phyloP scores from a whole-genome alignment of 2,113 vertebrate genomes.

The Cebidichthys violaceus region DNA sequence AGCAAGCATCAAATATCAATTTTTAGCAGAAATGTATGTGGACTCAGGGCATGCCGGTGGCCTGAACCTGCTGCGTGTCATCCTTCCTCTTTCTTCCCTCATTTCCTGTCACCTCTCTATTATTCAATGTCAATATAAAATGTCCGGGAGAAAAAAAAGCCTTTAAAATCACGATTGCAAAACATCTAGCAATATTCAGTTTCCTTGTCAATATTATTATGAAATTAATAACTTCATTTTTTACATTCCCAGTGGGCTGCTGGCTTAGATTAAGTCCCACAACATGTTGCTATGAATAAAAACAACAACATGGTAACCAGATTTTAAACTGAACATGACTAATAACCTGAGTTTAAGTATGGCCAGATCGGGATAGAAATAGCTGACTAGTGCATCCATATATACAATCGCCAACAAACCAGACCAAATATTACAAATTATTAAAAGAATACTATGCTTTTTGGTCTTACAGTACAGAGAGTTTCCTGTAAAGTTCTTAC shows the following conservation, averaged over 20 bases:
- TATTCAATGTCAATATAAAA: neutral
- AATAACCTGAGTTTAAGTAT: neutral
- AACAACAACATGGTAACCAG: too few species aligned
- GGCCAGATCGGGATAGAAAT: neutral
- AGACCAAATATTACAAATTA: neutral
- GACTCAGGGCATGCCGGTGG: neutral
- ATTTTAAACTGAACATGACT: neutral
- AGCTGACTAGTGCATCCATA: neutral
- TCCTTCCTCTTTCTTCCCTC: neutral
- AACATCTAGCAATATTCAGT: neutral
- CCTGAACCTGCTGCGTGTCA: constrained; percentile 26
- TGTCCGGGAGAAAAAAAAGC: neutral
- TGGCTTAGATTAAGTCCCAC: neutral
- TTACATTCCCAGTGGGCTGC: neutral
- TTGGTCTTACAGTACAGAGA: neutral
- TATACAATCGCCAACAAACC: neutral
- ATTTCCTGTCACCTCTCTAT: neutral
- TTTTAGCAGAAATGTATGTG: neutral
- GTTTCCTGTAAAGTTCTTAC: neutral
- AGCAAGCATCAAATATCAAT: neutral
- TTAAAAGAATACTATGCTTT: neutral
- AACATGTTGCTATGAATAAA: neutral
- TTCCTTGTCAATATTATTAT: neutral
- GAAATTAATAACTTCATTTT: neutral
- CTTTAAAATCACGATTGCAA: neutral